Evolutionary conservation across 2,888 invertebrate species (phyloP), one percentile per base, ranked within the genome.

Genomic region (Dicranocentrus wangi): DNA sequence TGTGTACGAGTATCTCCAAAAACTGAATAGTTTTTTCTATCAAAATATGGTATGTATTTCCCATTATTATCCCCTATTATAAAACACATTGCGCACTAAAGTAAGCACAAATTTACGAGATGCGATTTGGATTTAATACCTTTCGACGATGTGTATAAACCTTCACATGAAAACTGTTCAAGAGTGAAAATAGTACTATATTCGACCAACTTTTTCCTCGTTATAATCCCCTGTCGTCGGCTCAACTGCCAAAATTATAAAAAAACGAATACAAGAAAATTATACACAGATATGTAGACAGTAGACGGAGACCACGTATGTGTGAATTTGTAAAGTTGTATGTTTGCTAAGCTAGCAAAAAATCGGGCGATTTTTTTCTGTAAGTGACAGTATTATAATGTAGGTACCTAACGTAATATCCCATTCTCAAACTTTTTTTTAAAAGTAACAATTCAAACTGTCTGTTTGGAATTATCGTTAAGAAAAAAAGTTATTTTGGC

Each of bases 291-390:
- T n/a, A n/a, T n/a, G n/a, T n/a, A n/a, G n/a, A 32, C 32, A 32
- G 32, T 32, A 32, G 10, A 32, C n/a, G n/a, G n/a, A 32, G 5
- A 32, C 32, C 5, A 7, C 32, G 10, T 32, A 32, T 32, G 55
- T 55, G 55, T 55, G 55, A 55, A 55, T 55, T 55, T 55, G 55
- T 19, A 25, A 55, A 55, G 25, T 55, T 10, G 3, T 5, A 55
- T 23, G 21, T 55, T 55, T 23, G 15, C 47, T 2, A 15, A 47
- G 13, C 5, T 47, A 47, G n/a, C 10, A 32, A 32, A 10, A 32
- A 7, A 32, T 32, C 10, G 10, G 3, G 32, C 32, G n/a, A n/a
- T n/a, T n/a, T 32, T 7, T 32, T 32, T 7, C 5, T 7, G 32
- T 32, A 7, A 32, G 32, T 10, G 32, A 32, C 32, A 7, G 32